A percentile compares a stretch with the other conserved stretches of the same genome.
Evolutionary conservation across 2,113 vertebrate genomes (phyloP).

Genomic region (Mesitornis unicolor): DNA sequence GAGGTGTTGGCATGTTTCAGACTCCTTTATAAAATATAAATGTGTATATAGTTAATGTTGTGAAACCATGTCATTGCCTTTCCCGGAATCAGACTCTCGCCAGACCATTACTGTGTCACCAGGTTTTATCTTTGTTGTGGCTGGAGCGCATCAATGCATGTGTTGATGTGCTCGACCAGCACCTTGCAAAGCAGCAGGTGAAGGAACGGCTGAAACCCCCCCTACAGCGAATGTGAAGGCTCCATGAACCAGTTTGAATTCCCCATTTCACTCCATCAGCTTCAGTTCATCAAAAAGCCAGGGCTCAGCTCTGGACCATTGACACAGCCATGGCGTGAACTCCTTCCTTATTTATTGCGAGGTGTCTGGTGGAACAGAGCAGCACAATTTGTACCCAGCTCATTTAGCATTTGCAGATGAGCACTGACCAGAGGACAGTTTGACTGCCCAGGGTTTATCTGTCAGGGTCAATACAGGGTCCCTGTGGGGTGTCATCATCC

Average conservation of each 20-base stretch:
- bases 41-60: rapidly evolving
- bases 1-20: neutral
- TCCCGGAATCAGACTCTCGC: neutral
- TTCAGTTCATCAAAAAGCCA: neutral
- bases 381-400: neutral
- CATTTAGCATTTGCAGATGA: neutral
- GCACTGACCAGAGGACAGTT: neutral
- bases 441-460: neutral
- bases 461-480: neutral
- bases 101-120: neutral
- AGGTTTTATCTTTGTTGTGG: rapidly evolving
- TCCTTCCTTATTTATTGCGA: neutral
- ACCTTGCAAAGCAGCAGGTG: neutral
- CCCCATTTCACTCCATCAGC: neutral
- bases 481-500: neutral
- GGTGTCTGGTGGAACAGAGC: neutral
- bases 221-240: rapidly evolving
- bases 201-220: neutral
- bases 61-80: neutral
- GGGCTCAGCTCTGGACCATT: neutral
- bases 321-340: neutral
- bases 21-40: neutral
- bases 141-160: neutral
- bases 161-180: neutral
- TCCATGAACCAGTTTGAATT: neutral